phyloP scores from a whole-genome alignment of 1,140 invertebrate species.

The Trichonephila clavipes region DNA sequence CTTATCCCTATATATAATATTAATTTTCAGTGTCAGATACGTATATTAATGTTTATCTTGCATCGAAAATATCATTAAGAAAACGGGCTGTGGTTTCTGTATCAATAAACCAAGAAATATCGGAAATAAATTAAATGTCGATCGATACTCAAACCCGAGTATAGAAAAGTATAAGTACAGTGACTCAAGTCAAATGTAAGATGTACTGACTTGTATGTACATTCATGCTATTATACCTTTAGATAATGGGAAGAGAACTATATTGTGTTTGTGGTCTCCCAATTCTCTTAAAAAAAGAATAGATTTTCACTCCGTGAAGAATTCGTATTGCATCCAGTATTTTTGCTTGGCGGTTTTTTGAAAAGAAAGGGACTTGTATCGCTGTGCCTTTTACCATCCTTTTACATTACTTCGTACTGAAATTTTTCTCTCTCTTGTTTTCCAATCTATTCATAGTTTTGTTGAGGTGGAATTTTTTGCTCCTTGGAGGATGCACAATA shows the following conservation, averaged over 20 bases:
- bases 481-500: background rate
- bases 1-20: background rate
- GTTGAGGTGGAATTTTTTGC: background rate
- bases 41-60: conserved; percentile 6
- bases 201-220: no score
- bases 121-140: background rate
- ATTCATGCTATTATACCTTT: no score
- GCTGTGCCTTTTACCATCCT: no score
- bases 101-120: conserved; percentile 35
- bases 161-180: background rate
- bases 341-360: no score
- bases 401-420: background rate
- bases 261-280: no score
- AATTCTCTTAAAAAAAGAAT: no score
- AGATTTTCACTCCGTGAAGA: no score
- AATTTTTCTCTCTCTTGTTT: background rate
- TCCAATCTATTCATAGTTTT: background rate
- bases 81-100: background rate
- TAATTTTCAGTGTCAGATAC: background rate
- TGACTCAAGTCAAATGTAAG: no score
- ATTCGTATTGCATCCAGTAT: no score
- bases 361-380: no score
- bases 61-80: conserved; percentile 23
- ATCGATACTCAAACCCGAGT: background rate
- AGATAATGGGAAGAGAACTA: no score